Evolutionary conservation across 2,888 invertebrate species (phyloP), one percentile per base, ranked within the genome.

Genomic region (Pollenia amentaria): DNA sequence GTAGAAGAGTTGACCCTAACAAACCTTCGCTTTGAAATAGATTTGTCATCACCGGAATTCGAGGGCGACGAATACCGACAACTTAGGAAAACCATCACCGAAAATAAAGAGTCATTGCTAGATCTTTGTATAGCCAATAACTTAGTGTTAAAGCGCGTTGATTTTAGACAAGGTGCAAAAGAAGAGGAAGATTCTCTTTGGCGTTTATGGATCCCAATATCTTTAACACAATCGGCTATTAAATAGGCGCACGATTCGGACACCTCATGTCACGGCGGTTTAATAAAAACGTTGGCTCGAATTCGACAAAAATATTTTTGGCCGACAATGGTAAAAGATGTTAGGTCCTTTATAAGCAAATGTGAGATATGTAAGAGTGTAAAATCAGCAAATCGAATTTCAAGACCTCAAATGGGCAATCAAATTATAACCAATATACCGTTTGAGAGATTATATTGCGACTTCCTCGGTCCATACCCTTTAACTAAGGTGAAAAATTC

Each of bases 331-430:
- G 53, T 70, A 2, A 44, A 72, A 11, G 70, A 80, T 14, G 16
- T 55, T 7, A 80, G 55, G 12, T 6, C 9, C 1, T 70, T 29
- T 53, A 44, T 80, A 3, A 7, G 18, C 3, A 55, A 42, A 8
- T 65, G 80, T 51, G 80, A 80, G 14, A 12, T 62, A 11, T 79
- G 79, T 14, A 79, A 79, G n/a, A n/a, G 44, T 12, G 16, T 70
- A n/a, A 76, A 76, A 53, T 53, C 76, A 1, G 10, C 42, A 21
- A 76, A 76, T 9, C 21, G 62, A 40, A 48, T 69, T 14, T 40
- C 57, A 48, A 67, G 21, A 53, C 78, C 79, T 14, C 9, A 6
- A 16, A 75, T 75, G 75, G 62, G 75, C 12, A 18, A 16, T 3
- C 62, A 75, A 29, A 12, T 51, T 29, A 6, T 48, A 1, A 62